These are phyloP conservation scores for Chamaea fasciata DNA, from an alignment of 2,113 vertebrate genomes.

Conservation along the genomic window DNA sequence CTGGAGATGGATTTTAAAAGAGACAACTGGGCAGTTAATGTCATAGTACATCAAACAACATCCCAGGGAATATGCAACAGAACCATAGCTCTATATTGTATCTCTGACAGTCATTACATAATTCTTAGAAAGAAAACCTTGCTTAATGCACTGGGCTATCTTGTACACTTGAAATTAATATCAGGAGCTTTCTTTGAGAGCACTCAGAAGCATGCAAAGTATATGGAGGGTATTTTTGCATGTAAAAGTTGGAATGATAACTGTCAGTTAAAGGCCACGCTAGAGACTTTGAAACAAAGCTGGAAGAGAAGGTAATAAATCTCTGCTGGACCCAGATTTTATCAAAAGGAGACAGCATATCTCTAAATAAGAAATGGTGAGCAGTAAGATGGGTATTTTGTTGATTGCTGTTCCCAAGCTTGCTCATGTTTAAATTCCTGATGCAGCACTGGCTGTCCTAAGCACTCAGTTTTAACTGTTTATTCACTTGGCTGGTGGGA, in stretches of 20 bases:
- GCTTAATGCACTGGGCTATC: background rate
- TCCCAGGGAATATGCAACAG: background rate
- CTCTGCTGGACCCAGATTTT: background rate
- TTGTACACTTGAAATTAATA: background rate
- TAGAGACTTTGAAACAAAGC: background rate
- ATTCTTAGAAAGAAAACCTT: background rate
- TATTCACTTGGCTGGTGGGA: background rate
- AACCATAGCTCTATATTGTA: background rate
- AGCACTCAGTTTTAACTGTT: background rate
- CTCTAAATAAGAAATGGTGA: background rate
- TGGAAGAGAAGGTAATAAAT: background rate
- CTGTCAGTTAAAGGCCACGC: background rate
- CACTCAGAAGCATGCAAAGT: background rate
- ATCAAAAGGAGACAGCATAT: background rate
- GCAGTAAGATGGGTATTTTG: background rate
- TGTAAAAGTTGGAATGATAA: background rate
- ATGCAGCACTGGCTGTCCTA: background rate
- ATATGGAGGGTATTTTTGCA: background rate
- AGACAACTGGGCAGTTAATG: background rate
- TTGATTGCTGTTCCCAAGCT: background rate
- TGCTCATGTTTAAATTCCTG: background rate
- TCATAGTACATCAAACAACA: background rate
- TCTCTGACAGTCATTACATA: background rate
- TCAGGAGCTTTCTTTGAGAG: background rate
- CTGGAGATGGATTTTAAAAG: background rate